phyloP scores from a whole-genome alignment of 2,888 invertebrate genomes.

The Parapristionchus giblindavisi region DNA sequence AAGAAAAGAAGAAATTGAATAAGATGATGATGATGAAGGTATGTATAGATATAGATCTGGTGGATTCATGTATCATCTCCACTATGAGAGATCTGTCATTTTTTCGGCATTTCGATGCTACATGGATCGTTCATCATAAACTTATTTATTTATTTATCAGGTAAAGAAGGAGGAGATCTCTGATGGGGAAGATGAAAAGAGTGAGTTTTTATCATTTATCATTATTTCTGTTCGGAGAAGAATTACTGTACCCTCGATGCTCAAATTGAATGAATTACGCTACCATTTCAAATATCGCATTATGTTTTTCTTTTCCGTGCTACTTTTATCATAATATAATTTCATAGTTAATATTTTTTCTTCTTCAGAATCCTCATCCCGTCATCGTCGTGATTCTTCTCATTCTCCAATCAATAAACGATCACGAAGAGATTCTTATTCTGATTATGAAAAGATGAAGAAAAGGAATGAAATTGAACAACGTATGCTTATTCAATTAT shows the following conservation, averaged over 20 bases:
- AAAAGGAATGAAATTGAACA: no score
- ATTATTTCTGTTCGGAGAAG: background rate
- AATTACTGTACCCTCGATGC: no score
- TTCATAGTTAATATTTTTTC: background rate
- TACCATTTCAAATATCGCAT: no score
- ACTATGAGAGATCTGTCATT: no score
- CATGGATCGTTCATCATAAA: background rate
- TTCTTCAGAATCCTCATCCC: background rate
- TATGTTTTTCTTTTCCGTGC: no score
- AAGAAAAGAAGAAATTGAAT: conserved; percentile 18
- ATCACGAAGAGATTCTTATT: conserved; percentile 27
- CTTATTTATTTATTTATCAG: conserved; percentile 4
- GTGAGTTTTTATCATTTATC: background rate
- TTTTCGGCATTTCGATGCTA: no score
- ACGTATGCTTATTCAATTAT: no score
- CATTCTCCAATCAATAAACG: background rate
- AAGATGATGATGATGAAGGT: no score
- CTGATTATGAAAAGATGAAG: background rate
- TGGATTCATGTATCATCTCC: no score
- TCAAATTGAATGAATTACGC: no score
- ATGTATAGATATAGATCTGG: no score
- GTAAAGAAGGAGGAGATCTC: conserved; percentile 18
- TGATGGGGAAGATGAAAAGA: conserved; percentile 9
- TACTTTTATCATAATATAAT: background rate
- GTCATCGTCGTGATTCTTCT: conserved; percentile 20